phyloP scores from a whole-genome alignment of 2,113 vertebrate genomes.

The Mola mola region DNA sequence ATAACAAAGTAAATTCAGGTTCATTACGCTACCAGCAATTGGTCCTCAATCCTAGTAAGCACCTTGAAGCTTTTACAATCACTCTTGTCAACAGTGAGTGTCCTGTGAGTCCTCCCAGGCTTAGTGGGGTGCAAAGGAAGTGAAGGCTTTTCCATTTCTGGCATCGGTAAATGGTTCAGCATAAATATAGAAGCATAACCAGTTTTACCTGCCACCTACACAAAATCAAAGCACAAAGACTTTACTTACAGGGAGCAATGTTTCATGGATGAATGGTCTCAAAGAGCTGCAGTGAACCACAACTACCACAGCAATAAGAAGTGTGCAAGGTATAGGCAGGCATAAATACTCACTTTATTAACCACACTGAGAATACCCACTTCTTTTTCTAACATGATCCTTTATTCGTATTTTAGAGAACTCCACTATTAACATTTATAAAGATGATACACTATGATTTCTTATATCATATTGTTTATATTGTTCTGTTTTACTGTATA shows the following conservation, averaged over 20 bases:
- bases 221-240: constrained; percentile 43
- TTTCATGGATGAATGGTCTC: constrained; percentile 40
- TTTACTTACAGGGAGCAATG: constrained; percentile 42
- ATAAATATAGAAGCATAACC: constrained; percentile 55
- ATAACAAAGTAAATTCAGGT: too few relatives aligned
- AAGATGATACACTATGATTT: too few relatives aligned
- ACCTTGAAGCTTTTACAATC: constrained; percentile 8
- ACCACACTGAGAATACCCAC: not conserved
- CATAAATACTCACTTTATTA: not conserved
- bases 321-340: too few relatives aligned
- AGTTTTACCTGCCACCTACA: constrained; percentile 44
- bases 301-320: not conserved
- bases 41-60: constrained; percentile 9
- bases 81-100: constrained; percentile 17
- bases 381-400: not conserved
- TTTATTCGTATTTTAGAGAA: too few relatives aligned
- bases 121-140: constrained; percentile 39
- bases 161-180: constrained; percentile 36
- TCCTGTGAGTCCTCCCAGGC: constrained; percentile 35
- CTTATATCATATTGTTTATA: too few relatives aligned
- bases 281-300: constrained; percentile 1
- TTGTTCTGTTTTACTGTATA: too few relatives aligned
- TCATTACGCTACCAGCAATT: not conserved
- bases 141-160: constrained; percentile 51
- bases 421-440: too few relatives aligned